phyloP scores from a whole-genome alignment of 2,113 vertebrate genomes.

The Corvus cornix region DNA sequence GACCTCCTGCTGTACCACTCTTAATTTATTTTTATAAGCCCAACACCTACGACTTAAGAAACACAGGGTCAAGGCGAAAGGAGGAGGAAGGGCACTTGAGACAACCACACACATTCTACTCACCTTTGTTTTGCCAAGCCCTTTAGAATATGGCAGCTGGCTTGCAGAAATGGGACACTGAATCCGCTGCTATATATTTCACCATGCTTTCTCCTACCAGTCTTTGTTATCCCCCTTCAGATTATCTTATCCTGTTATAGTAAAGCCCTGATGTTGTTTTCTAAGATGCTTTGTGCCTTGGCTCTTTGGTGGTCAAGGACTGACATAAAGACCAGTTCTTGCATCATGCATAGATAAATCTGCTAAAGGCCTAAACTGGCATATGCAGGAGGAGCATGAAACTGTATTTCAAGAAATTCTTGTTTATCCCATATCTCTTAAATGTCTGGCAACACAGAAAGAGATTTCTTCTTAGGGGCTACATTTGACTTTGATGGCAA shows the following conservation, averaged over 20 bases:
- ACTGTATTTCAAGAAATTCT: not conserved
- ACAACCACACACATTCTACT: not conserved
- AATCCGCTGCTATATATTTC: not conserved
- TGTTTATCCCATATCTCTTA: not conserved
- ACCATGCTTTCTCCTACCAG: not conserved
- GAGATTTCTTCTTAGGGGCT: not conserved
- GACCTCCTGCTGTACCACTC: not conserved
- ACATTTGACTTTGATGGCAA: not conserved
- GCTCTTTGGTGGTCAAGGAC: not conserved
- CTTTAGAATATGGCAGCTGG: not conserved
- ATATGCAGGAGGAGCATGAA: not conserved
- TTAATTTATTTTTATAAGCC: not conserved
- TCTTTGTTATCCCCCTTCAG: not conserved
- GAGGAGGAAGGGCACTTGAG: rapidly evolving
- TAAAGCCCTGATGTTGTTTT: not conserved
- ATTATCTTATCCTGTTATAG: not conserved
- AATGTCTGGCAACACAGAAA: not conserved
- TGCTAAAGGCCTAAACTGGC: not conserved
- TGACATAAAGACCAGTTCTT: not conserved
- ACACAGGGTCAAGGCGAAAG: not conserved
- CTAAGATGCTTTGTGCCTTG: not conserved
- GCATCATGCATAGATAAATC: not conserved
- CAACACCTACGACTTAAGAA: not conserved
- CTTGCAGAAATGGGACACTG: not conserved
- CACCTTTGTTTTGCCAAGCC: not conserved